Evolutionary conservation across 2,113 vertebrate genomes (phyloP), one percentile per base, ranked within the genome.

Genomic region (Ptilonorhynchus violaceus): DNA sequence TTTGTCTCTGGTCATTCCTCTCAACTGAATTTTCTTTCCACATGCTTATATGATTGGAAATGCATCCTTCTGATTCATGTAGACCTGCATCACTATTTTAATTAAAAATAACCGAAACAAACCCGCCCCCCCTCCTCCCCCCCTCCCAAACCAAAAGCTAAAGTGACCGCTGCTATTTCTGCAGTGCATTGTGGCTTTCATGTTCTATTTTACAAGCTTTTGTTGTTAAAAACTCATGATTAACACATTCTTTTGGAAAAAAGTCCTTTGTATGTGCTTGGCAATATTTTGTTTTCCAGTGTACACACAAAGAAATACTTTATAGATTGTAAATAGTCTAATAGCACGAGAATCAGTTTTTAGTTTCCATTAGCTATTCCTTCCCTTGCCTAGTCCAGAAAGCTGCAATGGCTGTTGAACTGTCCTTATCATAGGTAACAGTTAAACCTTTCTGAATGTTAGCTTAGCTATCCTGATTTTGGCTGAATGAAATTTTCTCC

Each of bases 121-220:
- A 25, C 3, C 30, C 4, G 39, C 55, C 50, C 5, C 1, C 1
- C 19, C 10, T 8, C 2, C 1, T 1, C 19, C 10, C 9, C 2
- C 4, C 17, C 10, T n/a, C n/a, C n/a, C 25, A 83, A 14, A 39
- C 52, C 9, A 13, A 55, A 76, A 91, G 22, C 21, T 80, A 13
- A 10, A 73, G 22, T 21, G 24, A 86, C 13, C 13, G 37, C 60
- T 58, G 52, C 37, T 41, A 13, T 66, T 88, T 88, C 60, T 75
- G 11, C 64, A 56, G 24, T 60, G 27, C 15, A 10, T 33, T 41
- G 11, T 52, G 67, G 49, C 31, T 89, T 78, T 63, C 14, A 27
- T 78, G 10, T n/a, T 92, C 19, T 47, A 46, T 74, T 94, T 73
- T 87, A 72, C 7, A 52, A 89, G 20, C 2, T 76, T 88, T 79